Evolutionary conservation across 1,140 invertebrate genomes (phyloP), one percentile per base, ranked within the genome.

Genomic region (Drosophila kohkoa): DNA sequence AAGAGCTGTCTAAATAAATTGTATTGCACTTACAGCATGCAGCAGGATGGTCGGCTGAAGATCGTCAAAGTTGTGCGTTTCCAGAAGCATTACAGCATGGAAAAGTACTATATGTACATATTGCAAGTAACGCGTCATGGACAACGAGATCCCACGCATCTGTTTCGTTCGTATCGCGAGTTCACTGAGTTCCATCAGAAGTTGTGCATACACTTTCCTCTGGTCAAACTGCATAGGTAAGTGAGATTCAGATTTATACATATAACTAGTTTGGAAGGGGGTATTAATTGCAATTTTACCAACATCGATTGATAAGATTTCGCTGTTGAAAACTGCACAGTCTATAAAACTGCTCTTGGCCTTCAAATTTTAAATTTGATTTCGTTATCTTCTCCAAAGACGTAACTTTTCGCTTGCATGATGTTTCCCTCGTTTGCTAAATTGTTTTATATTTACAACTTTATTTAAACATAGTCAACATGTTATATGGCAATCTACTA

Each of bases 71-170:
- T 99, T 7, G 95, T 97, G 52, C 96, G 96, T 55, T 99, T 96
- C 92, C 97, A 99, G 93, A 99, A 99, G 92, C 95, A 98, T 75
- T 99, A 99, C 92, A 97, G 98, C 92, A 98, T 98, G 20, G 98
- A 99, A 90, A 99, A 99, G 93, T 98, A 99, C 94, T 99, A 99
- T 93, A 98, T 99, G 87, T 99, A 99, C 92, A 96, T 98, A 79
- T 93, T 99, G 48, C 95, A 96, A 80, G 96, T 99, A 48, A 96
- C 96, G 79, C 94, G 99, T 63, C 96, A 97, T 79, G 96, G 96
- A 63, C 96, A 98, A 91, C 95, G 95, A 6, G 97, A 98, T 85
- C 96, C 97, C 0, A 95, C 96, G 57, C 96, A 97, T 88, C 93
- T 99, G 32, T 98, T 98, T 92, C 95, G 99, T 59, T 97, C 97